These are phyloP conservation scores for Andrena minutula DNA, from an alignment of 2,888 invertebrate species.

Conservation along the genomic window DNA sequence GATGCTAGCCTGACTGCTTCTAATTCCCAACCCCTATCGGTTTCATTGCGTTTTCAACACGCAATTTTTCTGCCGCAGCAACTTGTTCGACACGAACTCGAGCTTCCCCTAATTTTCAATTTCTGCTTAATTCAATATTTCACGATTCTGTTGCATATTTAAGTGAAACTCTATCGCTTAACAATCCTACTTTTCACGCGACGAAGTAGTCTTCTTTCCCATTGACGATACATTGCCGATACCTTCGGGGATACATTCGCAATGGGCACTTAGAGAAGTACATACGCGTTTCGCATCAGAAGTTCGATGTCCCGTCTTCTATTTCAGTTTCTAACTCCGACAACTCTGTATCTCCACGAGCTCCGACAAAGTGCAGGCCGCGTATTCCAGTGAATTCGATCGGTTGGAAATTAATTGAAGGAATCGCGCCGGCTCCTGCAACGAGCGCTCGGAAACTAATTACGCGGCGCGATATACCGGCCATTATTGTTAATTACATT, in stretches of 20 bases:
- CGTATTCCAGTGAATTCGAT: slow-evolving; percentile 2
- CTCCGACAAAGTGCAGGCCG: neutral
- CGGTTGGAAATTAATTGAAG: slow-evolving; percentile 38
- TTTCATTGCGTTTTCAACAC: neutral
- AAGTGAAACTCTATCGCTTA: too few species aligned
- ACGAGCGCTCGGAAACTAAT: slow-evolving; percentile 60
- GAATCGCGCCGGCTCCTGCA: slow-evolving; percentile 33
- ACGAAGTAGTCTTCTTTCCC: too few species aligned
- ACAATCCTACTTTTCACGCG: too few species aligned
- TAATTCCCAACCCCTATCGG: slow-evolving; percentile 36
- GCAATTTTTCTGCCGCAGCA: neutral
- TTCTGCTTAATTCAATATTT: too few species aligned
- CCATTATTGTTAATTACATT: slow-evolving; percentile 69
- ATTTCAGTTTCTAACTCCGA: neutral
- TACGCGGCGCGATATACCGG: slow-evolving; percentile 47
- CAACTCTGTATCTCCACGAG: neutral
- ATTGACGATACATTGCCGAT: too few species aligned
- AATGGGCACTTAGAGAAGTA: too few species aligned
- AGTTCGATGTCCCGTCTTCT: neutral
- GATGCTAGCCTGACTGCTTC: slow-evolving; percentile 47
- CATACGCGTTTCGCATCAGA: too few species aligned
- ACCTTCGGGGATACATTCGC: too few species aligned
- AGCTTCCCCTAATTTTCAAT: too few species aligned
- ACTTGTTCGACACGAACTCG: neutral
- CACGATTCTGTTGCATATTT: too few species aligned